Conservation (phyloP, 2,797 vertebrate genomes). For the Mastacembelus armatus region DNA sequence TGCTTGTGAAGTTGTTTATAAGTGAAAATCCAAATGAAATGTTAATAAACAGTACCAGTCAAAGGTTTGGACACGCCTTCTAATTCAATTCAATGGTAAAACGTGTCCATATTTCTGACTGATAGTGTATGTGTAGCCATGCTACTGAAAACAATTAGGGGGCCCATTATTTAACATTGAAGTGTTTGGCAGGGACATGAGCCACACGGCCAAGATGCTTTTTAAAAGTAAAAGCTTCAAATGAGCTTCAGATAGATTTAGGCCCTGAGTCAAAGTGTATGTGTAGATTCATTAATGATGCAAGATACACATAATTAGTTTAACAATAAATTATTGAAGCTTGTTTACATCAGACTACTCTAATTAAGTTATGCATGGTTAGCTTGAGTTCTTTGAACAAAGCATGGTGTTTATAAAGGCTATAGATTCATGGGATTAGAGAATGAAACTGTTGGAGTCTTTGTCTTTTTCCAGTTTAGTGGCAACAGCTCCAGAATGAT, state of each 20-base stretch:
- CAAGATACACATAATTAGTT: no score
- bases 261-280: constrained; percentile 1
- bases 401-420: not conserved
- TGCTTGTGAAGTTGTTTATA: constrained; percentile 35
- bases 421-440: not conserved
- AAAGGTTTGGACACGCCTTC: no score
- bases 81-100: no score
- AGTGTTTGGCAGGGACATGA: constrained; percentile 55
- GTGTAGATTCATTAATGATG: not conserved
- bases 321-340: no score
- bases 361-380: no score
- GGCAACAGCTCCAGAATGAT: no score
- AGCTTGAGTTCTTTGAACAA: no score
- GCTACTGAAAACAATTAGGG: constrained; percentile 38
- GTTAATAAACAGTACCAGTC: constrained; percentile 60
- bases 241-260: constrained; percentile 27
- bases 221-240: constrained; percentile 34
- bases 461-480: no score
- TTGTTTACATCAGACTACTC: no score
- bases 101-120: no score
- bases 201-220: constrained; percentile 42
- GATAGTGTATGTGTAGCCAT: no score
- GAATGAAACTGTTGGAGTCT: no score
- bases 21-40: constrained; percentile 53
- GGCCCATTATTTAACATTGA: constrained; percentile 14